Evolutionary conservation across 2,113 vertebrate species (phyloP).

Genomic region (Neogobius melanostomus): DNA sequence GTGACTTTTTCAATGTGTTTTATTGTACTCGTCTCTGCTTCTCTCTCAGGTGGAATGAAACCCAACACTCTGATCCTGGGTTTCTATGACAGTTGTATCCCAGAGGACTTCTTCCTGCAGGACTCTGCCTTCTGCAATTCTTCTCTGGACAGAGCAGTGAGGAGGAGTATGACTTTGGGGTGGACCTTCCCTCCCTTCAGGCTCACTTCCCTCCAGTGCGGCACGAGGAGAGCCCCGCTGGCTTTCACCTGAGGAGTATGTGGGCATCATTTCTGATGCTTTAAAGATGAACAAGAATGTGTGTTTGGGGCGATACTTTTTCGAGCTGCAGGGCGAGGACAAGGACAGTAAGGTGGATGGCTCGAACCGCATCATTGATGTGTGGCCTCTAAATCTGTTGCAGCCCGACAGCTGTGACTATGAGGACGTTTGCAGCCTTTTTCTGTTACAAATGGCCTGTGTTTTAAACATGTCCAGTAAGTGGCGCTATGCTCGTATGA

Average conservation of each 20-base stretch:
- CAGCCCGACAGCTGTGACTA: constrained; percentile 76
- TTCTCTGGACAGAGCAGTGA: constrained; percentile 40
- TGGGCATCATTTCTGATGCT: constrained; percentile 85
- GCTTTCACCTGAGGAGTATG: constrained; percentile 83
- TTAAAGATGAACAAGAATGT: constrained; percentile 93
- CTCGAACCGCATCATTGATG: constrained; percentile 77
- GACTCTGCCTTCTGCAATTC: constrained; percentile 80
- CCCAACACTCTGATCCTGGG: constrained; percentile 88
- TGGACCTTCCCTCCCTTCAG: constrained; percentile 82
- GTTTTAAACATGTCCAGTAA: constrained; percentile 88
- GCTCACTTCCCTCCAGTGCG: constrained; percentile 86
- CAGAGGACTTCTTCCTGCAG: constrained; percentile 87
- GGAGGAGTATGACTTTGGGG: constrained; percentile 80
- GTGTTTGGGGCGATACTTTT: constrained; percentile 84
- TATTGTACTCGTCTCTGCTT: background rate
- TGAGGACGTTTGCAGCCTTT: constrained; percentile 88
- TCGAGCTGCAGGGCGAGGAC: constrained; percentile 70
- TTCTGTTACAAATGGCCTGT: constrained; percentile 91
- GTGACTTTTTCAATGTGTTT: background rate
- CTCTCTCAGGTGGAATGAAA: constrained; percentile 88
- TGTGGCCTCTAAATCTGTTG: constrained; percentile 89
- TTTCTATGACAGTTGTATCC: constrained; percentile 84
- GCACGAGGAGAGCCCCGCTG: constrained; percentile 76
- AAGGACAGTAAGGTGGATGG: constrained; percentile 60
- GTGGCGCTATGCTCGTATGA: constrained; percentile 85